Conservation (phyloP, 2,888 invertebrate species). For the Ophioninae sp. region DNA sequence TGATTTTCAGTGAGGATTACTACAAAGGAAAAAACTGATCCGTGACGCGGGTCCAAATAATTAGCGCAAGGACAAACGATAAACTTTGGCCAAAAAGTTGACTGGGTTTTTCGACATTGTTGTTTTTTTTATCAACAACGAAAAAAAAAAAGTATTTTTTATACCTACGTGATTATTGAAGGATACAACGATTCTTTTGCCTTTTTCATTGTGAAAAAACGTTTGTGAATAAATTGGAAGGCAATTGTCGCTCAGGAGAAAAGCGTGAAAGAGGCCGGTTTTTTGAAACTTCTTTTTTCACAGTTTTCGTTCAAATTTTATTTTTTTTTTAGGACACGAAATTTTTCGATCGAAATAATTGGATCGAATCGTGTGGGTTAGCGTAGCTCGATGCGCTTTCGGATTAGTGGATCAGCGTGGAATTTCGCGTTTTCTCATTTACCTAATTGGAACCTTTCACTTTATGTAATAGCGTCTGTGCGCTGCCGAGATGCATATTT, state of each 20-base stretch:
- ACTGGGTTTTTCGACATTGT: constrained; percentile 56
- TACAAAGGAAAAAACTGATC: constrained; percentile 83
- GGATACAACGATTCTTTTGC: constrained; percentile 55
- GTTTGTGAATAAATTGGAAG: constrained; percentile 4
- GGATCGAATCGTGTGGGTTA: constrained; percentile 34
- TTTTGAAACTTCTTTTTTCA: background rate
- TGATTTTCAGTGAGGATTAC: constrained; percentile 86
- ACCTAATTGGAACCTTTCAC: constrained; percentile 74
- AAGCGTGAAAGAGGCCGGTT: background rate
- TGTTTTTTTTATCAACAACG: constrained; percentile 68
- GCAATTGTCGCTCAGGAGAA: constrained; percentile 21
- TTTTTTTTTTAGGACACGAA: background rate
- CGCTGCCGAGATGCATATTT: constrained; percentile 37
- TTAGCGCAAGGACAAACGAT: constrained; percentile 41
- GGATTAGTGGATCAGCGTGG: constrained; percentile 49
- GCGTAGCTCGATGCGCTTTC: constrained; percentile 55
- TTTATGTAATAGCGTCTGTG: constrained; percentile 68
- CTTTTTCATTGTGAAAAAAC: constrained; percentile 69
- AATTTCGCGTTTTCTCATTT: constrained; percentile 70
- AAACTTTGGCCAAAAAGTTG: constrained; percentile 32
- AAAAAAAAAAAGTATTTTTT: constrained; percentile 73
- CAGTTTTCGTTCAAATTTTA: background rate
- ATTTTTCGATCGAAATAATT: constrained; percentile 23
- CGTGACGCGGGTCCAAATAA: constrained; percentile 30
- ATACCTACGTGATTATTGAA: constrained; percentile 64